Evolutionary conservation across 1,140 invertebrate genomes (phyloP).

Genomic region (Solenopsis fugax): DNA sequence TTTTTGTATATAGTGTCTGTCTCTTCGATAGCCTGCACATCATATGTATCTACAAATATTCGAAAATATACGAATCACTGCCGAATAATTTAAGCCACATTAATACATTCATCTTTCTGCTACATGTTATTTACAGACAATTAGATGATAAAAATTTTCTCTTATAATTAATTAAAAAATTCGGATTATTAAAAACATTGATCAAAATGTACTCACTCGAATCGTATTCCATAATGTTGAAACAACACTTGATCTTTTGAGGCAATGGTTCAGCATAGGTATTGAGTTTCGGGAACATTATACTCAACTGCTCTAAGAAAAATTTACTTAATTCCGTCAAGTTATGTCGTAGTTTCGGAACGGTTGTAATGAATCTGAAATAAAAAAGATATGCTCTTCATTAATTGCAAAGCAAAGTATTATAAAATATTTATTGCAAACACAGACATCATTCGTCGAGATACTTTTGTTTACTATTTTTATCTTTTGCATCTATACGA

Average conservation of each 20-base stretch:
- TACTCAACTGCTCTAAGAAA: constrained; percentile 87
- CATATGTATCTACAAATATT: constrained; percentile 82
- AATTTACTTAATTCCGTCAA: constrained; percentile 87
- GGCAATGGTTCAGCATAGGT: constrained; percentile 87
- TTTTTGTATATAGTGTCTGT: constrained; percentile 81
- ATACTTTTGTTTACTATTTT: neutral
- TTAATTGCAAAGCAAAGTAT: neutral
- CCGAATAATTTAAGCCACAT: constrained; percentile 8
- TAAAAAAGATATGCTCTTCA: constrained; percentile 63
- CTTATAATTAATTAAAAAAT: neutral
- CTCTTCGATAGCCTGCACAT: constrained; percentile 83
- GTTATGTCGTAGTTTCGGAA: constrained; percentile 88
- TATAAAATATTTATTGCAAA: constrained; percentile 18
- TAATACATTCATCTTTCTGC: neutral
- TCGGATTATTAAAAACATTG: constrained; percentile 8
- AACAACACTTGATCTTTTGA: constrained; percentile 89
- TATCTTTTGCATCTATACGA: neutral
- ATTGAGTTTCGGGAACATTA: constrained; percentile 86
- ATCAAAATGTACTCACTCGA: constrained; percentile 81
- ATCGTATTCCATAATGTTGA: constrained; percentile 90
- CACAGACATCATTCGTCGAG: neutral
- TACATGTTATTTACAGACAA: neutral
- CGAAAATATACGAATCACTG: constrained; percentile 14
- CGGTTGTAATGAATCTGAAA: constrained; percentile 87
- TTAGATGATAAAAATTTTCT: neutral